A percentile compares a stretch with the other conserved stretches of the same genome.
Evolutionary conservation across 2,888 invertebrate species (phyloP).

Genomic region (Himalopsyche anomala): DNA sequence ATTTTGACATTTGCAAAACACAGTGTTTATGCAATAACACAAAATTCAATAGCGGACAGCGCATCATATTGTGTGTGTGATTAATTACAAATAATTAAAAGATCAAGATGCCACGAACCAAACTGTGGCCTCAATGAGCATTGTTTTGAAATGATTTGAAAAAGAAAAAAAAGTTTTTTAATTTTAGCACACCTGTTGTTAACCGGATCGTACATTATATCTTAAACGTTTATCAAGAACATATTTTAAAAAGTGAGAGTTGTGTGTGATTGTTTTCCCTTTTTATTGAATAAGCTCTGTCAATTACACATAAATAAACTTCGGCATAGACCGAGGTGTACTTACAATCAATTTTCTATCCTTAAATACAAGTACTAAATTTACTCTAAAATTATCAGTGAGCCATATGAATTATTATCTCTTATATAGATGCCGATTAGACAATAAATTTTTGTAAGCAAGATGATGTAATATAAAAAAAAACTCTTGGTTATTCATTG

Average conservation of each 20-base stretch:
- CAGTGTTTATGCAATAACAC: constrained; percentile 25
- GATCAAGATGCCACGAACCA: constrained; percentile 34
- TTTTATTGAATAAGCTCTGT: constrained; percentile 45
- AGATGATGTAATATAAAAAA: too few relatives aligned
- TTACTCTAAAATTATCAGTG: too few relatives aligned
- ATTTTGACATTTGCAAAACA: constrained; percentile 15
- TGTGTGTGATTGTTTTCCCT: constrained; percentile 46
- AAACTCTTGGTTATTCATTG: too few relatives aligned
- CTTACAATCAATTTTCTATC: too few relatives aligned
- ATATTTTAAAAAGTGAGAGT: constrained; percentile 51
- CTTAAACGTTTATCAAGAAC: background rate
- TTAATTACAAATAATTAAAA: constrained; percentile 21
- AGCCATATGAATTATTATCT: too few relatives aligned
- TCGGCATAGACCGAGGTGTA: too few relatives aligned
- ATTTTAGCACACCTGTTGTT: background rate
- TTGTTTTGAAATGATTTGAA: constrained; percentile 17
- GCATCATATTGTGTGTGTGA: background rate
- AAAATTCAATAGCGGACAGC: background rate
- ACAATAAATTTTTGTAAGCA: too few relatives aligned
- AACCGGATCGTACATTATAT: background rate
- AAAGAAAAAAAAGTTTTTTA: background rate
- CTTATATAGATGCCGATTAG: too few relatives aligned
- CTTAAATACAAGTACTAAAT: too few relatives aligned
- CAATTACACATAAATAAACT: background rate
- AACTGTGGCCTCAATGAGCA: background rate